phyloP scores from a whole-genome alignment of 23 tunicate species.

The Trididemnum clinides region DNA sequence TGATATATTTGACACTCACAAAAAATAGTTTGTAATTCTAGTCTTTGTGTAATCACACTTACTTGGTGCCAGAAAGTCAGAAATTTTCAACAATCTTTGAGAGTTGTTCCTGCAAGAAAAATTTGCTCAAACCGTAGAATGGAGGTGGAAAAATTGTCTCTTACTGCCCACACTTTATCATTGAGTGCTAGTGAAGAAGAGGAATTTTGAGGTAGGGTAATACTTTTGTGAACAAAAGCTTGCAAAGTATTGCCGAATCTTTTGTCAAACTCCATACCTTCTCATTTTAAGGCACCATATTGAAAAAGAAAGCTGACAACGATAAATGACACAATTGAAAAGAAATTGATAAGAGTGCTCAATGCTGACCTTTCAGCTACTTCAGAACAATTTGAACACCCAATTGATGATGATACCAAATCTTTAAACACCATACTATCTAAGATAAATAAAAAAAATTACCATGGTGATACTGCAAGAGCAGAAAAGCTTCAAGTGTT shows the following conservation, averaged over 20 bases:
- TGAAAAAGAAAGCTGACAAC: background rate
- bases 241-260: background rate
- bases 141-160: background rate
- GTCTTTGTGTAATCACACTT: background rate
- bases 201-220: background rate
- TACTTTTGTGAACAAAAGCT: background rate
- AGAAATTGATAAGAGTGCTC: background rate
- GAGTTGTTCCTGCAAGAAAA: background rate
- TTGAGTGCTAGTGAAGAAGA: background rate
- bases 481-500: background rate
- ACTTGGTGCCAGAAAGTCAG: background rate
- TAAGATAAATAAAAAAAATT: background rate
- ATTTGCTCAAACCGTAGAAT: background rate
- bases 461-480: background rate
- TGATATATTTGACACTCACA: background rate
- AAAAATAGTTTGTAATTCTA: background rate
- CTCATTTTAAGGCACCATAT: background rate
- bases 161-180: background rate
- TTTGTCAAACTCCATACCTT: background rate
- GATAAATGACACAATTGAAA: background rate
- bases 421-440: background rate
- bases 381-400: background rate
- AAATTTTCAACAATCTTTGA: background rate
- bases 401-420: background rate
- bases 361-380: background rate